Evolutionary conservation across 2,888 invertebrate species (phyloP).

Genomic region (Harpalus rubripes): DNA sequence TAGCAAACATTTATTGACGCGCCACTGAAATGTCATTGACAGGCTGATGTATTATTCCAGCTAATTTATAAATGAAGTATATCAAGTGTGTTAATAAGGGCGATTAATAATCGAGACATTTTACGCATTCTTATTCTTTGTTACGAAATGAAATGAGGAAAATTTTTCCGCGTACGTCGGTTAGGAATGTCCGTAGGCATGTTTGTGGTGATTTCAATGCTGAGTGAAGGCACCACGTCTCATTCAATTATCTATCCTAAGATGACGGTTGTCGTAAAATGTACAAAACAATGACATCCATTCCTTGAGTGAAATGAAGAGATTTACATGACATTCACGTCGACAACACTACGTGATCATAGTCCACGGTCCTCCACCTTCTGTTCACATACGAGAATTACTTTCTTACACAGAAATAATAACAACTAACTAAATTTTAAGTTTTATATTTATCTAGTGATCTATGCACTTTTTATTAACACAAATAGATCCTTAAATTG

Average conservation of each 20-base stretch:
- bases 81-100: too few species aligned
- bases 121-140: too few species aligned
- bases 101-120: too few species aligned
- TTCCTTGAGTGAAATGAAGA: slow-evolving; percentile 17
- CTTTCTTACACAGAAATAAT: neutral
- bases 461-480: too few species aligned
- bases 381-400: neutral
- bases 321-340: slow-evolving; percentile 40
- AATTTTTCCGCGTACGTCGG: neutral
- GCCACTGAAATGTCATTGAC: too few species aligned
- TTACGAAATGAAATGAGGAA: neutral
- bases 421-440: too few species aligned
- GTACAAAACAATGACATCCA: slow-evolving; percentile 33
- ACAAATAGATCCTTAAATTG: too few species aligned
- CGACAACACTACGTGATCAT: slow-evolving; percentile 24
- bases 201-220: slow-evolving; percentile 38
- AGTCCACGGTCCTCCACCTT: slow-evolving; percentile 3
- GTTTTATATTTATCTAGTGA: too few species aligned
- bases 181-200: neutral
- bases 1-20: too few species aligned
- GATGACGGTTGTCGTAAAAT: slow-evolving; percentile 33
- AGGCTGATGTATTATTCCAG: too few species aligned
- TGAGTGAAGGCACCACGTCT: slow-evolving; percentile 23
- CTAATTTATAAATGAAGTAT: too few species aligned
- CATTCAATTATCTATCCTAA: slow-evolving; percentile 24